phyloP scores from a whole-genome alignment of 1,140 invertebrate species.

The Platorchestia sp. region DNA sequence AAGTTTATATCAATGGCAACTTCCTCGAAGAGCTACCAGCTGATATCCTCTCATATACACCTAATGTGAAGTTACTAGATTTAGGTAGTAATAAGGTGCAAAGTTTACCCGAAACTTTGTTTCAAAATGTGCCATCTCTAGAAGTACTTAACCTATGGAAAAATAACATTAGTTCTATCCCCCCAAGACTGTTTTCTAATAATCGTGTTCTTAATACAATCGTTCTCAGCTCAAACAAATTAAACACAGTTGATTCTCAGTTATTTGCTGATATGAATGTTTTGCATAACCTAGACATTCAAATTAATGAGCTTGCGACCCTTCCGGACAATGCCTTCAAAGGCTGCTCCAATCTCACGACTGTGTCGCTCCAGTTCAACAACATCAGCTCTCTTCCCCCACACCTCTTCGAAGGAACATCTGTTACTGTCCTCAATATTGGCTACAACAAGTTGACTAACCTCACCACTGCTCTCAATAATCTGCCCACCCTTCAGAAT shows the following conservation, averaged over 20 bases:
- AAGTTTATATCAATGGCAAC: conserved; percentile 59
- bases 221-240: conserved; percentile 58
- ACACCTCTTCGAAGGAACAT: conserved; percentile 57
- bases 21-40: conserved; percentile 70
- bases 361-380: conserved; percentile 61
- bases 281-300: conserved; percentile 71
- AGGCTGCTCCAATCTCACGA: conserved; percentile 73
- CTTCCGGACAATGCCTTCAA: conserved; percentile 76
- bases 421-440: conserved; percentile 54
- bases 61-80: conserved; percentile 76
- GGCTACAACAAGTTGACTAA: conserved; percentile 71
- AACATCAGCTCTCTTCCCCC: conserved; percentile 55
- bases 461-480: conserved; percentile 73
- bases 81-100: conserved; percentile 76
- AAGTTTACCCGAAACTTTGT: conserved; percentile 75
- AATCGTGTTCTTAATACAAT: conserved; percentile 72
- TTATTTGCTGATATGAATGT: conserved; percentile 54
- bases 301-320: conserved; percentile 72
- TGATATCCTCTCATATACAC: conserved; percentile 73
- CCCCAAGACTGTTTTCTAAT: conserved; percentile 75
- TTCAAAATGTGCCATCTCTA: conserved; percentile 75
- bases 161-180: conserved; percentile 75
- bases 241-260: conserved; percentile 56
- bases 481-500: conserved; percentile 72
- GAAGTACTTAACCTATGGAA: conserved; percentile 76